phyloP scores from a whole-genome alignment of 1,140 invertebrate species.

The Zeugodacus cucurbitae region DNA sequence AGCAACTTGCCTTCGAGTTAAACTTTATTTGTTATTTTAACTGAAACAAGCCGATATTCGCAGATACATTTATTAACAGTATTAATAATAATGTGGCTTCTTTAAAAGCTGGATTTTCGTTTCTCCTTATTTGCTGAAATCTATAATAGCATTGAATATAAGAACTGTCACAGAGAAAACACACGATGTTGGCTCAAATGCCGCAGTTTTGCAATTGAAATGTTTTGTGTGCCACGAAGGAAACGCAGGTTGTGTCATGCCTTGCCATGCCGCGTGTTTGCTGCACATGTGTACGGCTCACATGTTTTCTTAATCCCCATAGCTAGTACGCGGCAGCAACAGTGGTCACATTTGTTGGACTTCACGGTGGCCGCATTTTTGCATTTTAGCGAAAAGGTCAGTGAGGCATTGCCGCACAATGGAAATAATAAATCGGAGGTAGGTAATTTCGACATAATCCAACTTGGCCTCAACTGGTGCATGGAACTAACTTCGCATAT shows the following conservation, averaged over 20 bases:
- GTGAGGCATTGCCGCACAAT: background rate
- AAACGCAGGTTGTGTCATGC: background rate
- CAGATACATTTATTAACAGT: background rate
- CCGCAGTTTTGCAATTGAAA: background rate
- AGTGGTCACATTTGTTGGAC: slow-evolving; percentile 42
- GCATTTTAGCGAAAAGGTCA: background rate
- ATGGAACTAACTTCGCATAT: background rate
- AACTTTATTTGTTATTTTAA: slow-evolving; percentile 42
- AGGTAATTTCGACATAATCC: background rate
- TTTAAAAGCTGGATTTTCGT: background rate
- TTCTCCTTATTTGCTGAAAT: slow-evolving; percentile 26
- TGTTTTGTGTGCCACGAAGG: background rate
- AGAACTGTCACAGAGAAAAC: background rate
- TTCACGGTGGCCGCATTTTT: slow-evolving; percentile 43
- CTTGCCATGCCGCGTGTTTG: background rate
- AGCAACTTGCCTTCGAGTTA: slow-evolving; percentile 44
- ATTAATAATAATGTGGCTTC: background rate
- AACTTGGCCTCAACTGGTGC: background rate
- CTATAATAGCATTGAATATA: background rate
- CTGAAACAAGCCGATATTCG: slow-evolving; percentile 43
- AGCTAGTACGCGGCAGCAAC: background rate
- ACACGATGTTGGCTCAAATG: slow-evolving; percentile 11
- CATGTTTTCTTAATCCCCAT: background rate
- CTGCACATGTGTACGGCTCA: background rate
- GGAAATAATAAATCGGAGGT: background rate